A percentile compares a stretch with the other conserved stretches of the same genome.
These are phyloP conservation scores for Varecia variegata DNA, from an alignment of 2,797 vertebrate species.

Conservation along the genomic window DNA sequence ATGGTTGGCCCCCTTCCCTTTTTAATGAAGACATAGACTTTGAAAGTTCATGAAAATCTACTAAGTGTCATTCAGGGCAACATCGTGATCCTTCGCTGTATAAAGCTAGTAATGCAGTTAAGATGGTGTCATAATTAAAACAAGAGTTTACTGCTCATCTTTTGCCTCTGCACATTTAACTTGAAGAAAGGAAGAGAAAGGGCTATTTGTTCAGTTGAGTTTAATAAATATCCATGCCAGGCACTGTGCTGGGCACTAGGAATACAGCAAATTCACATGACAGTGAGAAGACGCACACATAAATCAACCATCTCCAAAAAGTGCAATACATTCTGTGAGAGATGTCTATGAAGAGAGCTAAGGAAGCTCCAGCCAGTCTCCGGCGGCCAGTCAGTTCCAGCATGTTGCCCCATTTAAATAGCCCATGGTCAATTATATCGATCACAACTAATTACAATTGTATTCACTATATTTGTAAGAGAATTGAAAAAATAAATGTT, in stretches of 20 bases:
- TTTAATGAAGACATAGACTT: conserved; percentile 8
- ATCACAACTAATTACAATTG: neutral
- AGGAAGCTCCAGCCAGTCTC: neutral
- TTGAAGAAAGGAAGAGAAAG: neutral
- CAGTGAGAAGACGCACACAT: neutral
- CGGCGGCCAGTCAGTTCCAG: neutral
- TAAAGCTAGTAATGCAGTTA: neutral
- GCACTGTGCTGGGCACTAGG: neutral
- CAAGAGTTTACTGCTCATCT: neutral
- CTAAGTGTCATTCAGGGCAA: neutral
- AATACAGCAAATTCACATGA: neutral
- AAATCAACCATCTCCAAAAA: neutral
- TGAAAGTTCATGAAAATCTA: conserved; percentile 11
- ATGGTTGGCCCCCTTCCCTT: neutral
- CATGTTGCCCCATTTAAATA: neutral
- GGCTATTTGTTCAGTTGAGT: neutral
- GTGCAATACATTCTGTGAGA: neutral
- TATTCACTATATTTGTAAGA: neutral
- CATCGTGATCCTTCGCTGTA: neutral
- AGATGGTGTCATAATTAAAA: neutral
- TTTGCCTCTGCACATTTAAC: neutral
- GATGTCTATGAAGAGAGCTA: neutral
- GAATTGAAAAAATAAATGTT: neutral
- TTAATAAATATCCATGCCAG: neutral
- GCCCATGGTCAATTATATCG: neutral